Evolutionary conservation across 2,113 vertebrate species (phyloP).

Genomic region (Cyanocitta stelleri): DNA sequence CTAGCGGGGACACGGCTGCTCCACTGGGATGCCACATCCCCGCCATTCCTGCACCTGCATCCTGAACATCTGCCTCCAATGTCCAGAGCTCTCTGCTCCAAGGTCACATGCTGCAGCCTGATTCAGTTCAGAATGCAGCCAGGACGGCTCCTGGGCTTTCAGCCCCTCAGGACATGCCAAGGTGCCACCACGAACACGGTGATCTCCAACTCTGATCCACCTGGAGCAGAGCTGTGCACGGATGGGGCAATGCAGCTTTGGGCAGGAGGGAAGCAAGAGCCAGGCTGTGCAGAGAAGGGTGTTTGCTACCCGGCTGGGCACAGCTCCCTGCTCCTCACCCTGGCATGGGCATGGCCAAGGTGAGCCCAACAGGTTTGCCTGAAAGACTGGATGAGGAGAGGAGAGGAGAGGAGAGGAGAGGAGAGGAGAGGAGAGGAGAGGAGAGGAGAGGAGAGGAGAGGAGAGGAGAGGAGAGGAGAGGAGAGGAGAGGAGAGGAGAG

Average conservation of each 20-base stretch:
- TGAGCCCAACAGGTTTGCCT: neutral
- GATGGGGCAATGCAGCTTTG: neutral
- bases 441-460: neutral
- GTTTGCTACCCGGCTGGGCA: neutral
- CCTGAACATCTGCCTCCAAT: neutral
- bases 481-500: neutral
- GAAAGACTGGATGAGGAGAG: neutral
- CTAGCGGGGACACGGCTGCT: neutral
- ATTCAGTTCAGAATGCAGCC: neutral
- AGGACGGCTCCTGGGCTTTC: neutral
- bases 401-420: neutral
- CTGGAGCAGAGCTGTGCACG: neutral
- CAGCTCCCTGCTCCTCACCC: neutral
- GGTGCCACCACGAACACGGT: neutral
- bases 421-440: neutral
- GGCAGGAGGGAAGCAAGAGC: neutral
- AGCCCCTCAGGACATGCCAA: neutral
- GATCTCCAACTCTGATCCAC: neutral
- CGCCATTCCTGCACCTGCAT: neutral
- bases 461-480: neutral
- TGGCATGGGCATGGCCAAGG: neutral
- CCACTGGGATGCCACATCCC: accelerated
- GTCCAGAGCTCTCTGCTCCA: neutral
- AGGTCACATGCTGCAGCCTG: neutral
- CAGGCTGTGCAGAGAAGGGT: neutral